phyloP scores from a whole-genome alignment of 2,888 invertebrate species.

The Vesta saturnalis region DNA sequence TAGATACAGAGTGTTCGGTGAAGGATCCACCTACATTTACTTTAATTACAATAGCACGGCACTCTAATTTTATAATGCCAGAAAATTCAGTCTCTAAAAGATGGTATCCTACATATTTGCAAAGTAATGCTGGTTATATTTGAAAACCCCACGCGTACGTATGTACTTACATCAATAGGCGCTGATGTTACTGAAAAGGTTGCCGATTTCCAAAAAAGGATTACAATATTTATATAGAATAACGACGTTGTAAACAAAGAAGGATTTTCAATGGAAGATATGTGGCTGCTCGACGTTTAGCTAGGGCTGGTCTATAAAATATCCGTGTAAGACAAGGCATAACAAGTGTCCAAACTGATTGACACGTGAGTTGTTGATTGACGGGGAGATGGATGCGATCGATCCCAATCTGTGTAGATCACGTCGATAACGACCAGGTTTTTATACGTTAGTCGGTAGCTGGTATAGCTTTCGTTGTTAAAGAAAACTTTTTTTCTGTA shows the following conservation, averaged over 20 bases:
- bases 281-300: conserved; percentile 46
- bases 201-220: conserved; percentile 5
- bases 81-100: too few species aligned
- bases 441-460: conserved; percentile 32
- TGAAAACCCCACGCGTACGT: too few species aligned
- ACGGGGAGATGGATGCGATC: conserved; percentile 62
- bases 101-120: too few species aligned
- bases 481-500: not conserved
- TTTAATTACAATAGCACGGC: too few species aligned
- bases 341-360: conserved; percentile 62
- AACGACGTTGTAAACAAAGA: not conserved
- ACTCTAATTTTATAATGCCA: too few species aligned
- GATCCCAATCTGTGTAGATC: conserved; percentile 64
- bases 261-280: conserved; percentile 37
- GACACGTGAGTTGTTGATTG: conserved; percentile 63
- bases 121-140: too few species aligned
- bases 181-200: not conserved
- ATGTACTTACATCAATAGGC: too few species aligned
- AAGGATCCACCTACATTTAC: too few species aligned
- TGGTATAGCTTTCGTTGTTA: not conserved
- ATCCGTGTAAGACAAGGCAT: conserved; percentile 61
- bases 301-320: conserved; percentile 54
- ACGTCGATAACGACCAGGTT: conserved; percentile 46
- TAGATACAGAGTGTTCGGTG: not conserved
- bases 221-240: conserved; percentile 8